Base-by-base conservation (phyloP, 2,113 vertebrate species). In the Picathartes gymnocephalus region DNA sequence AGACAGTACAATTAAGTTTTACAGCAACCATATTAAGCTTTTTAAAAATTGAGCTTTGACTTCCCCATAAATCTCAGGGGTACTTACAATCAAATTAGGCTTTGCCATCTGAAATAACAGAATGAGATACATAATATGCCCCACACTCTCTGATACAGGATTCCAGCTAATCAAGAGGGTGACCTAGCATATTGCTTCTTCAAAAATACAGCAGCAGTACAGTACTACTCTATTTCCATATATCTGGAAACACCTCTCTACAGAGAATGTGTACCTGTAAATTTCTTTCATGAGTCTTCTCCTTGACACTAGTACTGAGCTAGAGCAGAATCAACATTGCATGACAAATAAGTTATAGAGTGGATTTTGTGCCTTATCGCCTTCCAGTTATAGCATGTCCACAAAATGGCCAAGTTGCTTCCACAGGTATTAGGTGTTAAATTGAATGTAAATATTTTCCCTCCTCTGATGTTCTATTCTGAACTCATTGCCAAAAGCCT, bases 1-100 rank as follows among this genome's bases (percentile, higher is more conserved):
- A 91, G 92, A 92, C 58, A 88, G 73, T 82, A 92, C 81, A 93
- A 94, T 95, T 94, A 92, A 80, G 74, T 97, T 96, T 96, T 93
- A 96, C 87, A 88, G 58, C 65, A 96, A 90, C 69, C 76, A 80
- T 92, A 95, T 96, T 94, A 94, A 89, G 93, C 18, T 90, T 96
- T 96, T 95, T 72, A 30, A 88, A 95, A 96, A 92, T 14, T 72
- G 66, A 89, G 60, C 73, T 95, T 92, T 28, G 25, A 64, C 88
- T 95, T 95, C 81, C 66, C 60, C 51, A 69, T 94, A 95, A 94
- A 91, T 96, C 92, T 84, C 90, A 62, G 47, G 30, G 42, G 51
- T 79, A 76, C 48, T 90, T 94, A 84, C 40, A 97, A 95, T 95
- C 92, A 88, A 88, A 97, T 95, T 78, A 88, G 58, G 15, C 17